phyloP scores from a whole-genome alignment of 1,140 invertebrate species.

The Mya arenaria region DNA sequence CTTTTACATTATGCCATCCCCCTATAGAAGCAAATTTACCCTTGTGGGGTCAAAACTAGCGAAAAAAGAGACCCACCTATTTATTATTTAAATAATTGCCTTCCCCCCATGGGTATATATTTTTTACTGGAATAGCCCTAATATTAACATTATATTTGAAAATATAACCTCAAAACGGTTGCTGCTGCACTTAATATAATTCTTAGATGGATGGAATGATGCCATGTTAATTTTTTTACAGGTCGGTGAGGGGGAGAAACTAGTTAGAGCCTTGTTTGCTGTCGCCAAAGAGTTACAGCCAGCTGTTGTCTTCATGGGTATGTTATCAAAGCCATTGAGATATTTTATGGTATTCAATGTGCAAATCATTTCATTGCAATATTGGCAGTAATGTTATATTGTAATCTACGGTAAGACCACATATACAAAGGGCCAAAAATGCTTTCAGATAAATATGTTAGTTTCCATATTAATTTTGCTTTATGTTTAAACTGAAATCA shows the following conservation, averaged over 20 bases:
- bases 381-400: not conserved
- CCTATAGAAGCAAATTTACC: too few species aligned
- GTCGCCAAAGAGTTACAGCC: constrained; percentile 94
- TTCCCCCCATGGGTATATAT: too few species aligned
- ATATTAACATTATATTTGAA: too few species aligned
- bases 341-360: not conserved
- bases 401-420: not conserved
- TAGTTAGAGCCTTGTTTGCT: constrained; percentile 96
- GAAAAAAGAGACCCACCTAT: too few species aligned
- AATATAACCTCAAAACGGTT: not conserved
- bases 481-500: not conserved
- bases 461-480: not conserved
- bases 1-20: too few species aligned
- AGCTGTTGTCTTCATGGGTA: constrained; percentile 87
- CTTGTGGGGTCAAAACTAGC: too few species aligned
- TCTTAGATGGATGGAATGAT: not conserved
- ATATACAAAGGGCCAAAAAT: not conserved
- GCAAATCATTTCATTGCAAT: not conserved
- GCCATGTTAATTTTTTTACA: constrained; percentile 82
- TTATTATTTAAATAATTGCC: too few species aligned
- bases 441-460: not conserved
- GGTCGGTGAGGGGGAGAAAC: constrained; percentile 98
- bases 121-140: too few species aligned
- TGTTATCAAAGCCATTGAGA: constrained; percentile 10
- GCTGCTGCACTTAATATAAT: not conserved